Evolutionary conservation across 2,797 vertebrate genomes (phyloP), one percentile per base, ranked within the genome.

Genomic region (Bovichtus diacanthus): DNA sequence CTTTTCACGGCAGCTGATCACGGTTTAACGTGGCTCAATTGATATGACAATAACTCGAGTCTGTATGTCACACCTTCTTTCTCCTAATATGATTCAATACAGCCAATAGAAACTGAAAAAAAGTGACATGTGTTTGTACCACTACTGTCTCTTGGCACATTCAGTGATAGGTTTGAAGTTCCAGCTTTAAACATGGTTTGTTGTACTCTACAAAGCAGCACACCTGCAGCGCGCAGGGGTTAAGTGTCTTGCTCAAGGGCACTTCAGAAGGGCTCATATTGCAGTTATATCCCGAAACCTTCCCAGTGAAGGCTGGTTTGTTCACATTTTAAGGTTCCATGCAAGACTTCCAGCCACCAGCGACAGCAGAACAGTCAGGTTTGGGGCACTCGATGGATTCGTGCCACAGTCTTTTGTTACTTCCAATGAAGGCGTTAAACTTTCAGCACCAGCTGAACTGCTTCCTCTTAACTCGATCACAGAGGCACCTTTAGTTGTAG

Each of bases 401-500:
- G 50, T 43, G 12, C 86, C 74, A 1, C 55, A 6, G 49, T 87
- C 90, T 61, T 76, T 54, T 0, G 82, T 27, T n/a, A 11, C 66
- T 36, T 74, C 80, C 38, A 80, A 58, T 34, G 66, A 83, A 78
- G 83, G 70, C 13, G 51, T 29, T 21, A 65, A 70, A 80, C 76
- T 82, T 39, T 8, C 63, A 16, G 44, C 41, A 12, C 1, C 67
- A 38, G 65, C 23, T 29, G 69, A 70, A 39, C 62, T 72, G 19
- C 72, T 79, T 66, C 65, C 85, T 54, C 46, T 84, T n/a, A 78
- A 69, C 58, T 80, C 76, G 13, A 62, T 82, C 49, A 66, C 84
- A 64, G 87, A 85, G 81, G 89, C 73, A 74, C 85, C 74, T 87
- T 87, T 94, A 49, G 74, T 72, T 16, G 80, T 65, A 6, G 90